A percentile compares a stretch with the other conserved stretches of the same genome.
These are phyloP conservation scores for Steinernema feltiae DNA, from an alignment of 1,140 invertebrate genomes.

Conservation along the genomic window DNA sequence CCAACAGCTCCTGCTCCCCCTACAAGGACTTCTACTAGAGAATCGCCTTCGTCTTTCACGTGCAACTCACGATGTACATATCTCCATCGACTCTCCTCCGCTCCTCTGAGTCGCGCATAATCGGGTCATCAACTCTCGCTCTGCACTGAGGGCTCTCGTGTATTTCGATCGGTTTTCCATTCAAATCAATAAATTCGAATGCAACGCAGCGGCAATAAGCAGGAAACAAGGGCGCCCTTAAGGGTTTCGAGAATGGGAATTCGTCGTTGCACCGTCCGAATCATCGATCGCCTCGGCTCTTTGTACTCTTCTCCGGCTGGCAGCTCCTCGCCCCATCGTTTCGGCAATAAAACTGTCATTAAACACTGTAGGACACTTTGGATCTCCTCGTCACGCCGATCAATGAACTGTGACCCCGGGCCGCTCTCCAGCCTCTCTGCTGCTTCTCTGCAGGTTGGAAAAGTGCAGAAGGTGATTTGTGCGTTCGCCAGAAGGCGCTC, in stretches of 20 bases:
- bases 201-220: too few species aligned
- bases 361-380: neutral
- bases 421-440: neutral
- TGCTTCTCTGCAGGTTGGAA: neutral
- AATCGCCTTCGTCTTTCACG: neutral
- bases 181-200: too few species aligned
- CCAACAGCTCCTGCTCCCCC: neutral
- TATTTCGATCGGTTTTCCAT: too few species aligned
- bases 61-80: neutral
- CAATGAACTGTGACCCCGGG: neutral
- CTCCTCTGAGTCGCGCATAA: neutral
- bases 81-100: neutral
- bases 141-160: too few species aligned
- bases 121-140: neutral
- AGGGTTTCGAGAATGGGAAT: too few species aligned
- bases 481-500: too few species aligned
- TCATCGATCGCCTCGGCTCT: too few species aligned
- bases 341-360: slow-evolving; percentile 5
- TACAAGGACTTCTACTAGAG: neutral
- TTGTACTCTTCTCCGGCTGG: neutral
- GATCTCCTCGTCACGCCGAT: neutral
- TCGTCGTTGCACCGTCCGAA: neutral
- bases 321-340: neutral
- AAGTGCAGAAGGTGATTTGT: neutral
- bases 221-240: too few species aligned